Percentiles rank a stretch among this genome's conserved stretches.
Conservation (phyloP, 2,113 vertebrate species). For the Perognathus longimembris region DNA sequence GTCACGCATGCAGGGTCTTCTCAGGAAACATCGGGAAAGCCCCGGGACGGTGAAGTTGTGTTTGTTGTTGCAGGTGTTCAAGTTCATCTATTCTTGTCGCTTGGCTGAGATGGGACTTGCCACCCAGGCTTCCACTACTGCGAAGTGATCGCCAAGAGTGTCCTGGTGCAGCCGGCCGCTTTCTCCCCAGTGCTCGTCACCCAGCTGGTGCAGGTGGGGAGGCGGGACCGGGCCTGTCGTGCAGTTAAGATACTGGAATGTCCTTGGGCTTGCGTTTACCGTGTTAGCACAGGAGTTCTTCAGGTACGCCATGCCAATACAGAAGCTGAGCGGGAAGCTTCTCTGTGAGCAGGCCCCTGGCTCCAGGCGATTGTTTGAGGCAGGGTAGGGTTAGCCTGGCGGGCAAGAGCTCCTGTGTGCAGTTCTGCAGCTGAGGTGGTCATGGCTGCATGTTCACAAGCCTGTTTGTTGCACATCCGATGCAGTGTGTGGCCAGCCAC, state of each 20-base stretch:
- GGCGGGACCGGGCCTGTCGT: fast-evolving
- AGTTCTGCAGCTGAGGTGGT: neutral
- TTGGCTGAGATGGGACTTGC: slow-evolving; percentile 95
- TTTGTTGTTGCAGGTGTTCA: slow-evolving; percentile 91
- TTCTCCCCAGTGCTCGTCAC: slow-evolving; percentile 92
- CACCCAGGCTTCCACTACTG: slow-evolving; percentile 98
- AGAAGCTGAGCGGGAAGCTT: neutral
- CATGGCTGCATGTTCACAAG: fast-evolving
- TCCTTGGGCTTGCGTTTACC: neutral
- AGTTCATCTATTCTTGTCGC: slow-evolving; percentile 97
- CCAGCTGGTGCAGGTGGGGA: slow-evolving; percentile 93
- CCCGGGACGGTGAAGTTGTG: fast-evolving
- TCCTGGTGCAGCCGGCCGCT: slow-evolving; percentile 89
- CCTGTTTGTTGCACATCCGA: fast-evolving
- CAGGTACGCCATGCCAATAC: fast-evolving
- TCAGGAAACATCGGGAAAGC: fast-evolving
- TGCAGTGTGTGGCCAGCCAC: neutral
- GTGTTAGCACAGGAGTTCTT: neutral
- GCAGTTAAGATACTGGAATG: fast-evolving
- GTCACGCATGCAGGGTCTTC: fast-evolving
- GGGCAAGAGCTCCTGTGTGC: fast-evolving
- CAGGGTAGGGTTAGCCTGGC: fast-evolving
- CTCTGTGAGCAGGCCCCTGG: fast-evolving
- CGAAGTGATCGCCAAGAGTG: slow-evolving; percentile 93
- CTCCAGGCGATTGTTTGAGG: neutral